These are phyloP conservation scores for Pantherophis vulpinus DNA, from an alignment of 2,797 vertebrate species.

Conservation along the genomic window DNA sequence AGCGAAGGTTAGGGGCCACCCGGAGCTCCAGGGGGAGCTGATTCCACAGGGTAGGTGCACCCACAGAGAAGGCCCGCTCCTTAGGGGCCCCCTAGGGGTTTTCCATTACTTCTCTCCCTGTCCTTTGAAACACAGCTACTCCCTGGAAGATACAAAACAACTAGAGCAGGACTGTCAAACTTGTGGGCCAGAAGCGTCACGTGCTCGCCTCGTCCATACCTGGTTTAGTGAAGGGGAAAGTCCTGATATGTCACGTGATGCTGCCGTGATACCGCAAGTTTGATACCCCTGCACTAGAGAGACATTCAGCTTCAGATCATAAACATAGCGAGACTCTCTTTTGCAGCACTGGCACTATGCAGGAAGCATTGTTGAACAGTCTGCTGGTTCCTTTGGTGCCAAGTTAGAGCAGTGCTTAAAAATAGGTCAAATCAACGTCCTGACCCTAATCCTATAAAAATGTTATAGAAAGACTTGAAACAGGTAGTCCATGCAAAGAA, in stretches of 20 bases:
- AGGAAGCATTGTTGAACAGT: background rate
- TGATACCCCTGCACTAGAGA: background rate
- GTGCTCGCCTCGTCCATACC: too few species aligned
- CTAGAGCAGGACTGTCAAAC: background rate
- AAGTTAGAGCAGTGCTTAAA: background rate
- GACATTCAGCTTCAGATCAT: background rate
- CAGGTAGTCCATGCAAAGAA: background rate
- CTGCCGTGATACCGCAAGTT: rapidly evolving
- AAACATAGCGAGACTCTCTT: background rate
- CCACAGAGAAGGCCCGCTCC: too few species aligned
- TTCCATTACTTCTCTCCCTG: background rate
- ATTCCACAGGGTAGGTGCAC: too few species aligned
- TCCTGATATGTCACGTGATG: too few species aligned
- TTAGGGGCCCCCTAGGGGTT: background rate
- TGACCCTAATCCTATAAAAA: background rate
- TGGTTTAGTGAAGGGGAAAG: too few species aligned
- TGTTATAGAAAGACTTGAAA: background rate
- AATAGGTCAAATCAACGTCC: background rate
- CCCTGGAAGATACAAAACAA: background rate
- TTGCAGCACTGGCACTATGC: background rate
- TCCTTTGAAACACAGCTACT: background rate
- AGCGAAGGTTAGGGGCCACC: too few species aligned
- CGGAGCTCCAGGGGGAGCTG: too few species aligned
- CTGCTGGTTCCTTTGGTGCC: background rate
- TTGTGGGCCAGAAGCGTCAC: too few species aligned